Conservation (phyloP, 2,888 invertebrate species). For the Melieria picta region DNA sequence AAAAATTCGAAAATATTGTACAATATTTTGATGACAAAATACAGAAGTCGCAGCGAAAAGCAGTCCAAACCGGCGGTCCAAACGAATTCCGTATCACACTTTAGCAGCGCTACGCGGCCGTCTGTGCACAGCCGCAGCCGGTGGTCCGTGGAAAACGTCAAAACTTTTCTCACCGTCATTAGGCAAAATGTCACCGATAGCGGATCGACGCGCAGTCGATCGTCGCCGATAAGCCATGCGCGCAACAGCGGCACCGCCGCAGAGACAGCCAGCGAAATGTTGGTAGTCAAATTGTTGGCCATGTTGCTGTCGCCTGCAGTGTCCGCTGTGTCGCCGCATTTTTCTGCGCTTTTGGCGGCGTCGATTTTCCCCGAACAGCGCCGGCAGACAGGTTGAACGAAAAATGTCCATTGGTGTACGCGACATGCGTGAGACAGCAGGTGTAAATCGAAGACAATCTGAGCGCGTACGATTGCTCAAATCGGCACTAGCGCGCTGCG, state of each 20-base stretch:
- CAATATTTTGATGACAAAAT: too few species aligned
- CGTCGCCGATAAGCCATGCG: conserved; percentile 2
- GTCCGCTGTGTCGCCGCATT: neutral
- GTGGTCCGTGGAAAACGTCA: neutral
- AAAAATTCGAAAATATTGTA: too few species aligned
- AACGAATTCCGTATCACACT: too few species aligned
- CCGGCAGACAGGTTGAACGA: conserved; percentile 11
- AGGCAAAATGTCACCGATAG: conserved; percentile 34
- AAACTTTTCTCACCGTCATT: conserved; percentile 34
- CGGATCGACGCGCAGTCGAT: conserved; percentile 9
- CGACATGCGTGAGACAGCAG: conserved; percentile 21
- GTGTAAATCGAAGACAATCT: conserved; percentile 32
- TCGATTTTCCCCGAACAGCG: neutral
- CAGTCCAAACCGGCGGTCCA: too few species aligned
- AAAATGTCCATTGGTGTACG: conserved; percentile 3
- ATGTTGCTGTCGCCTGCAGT: conserved; percentile 19
- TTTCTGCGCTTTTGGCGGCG: neutral
- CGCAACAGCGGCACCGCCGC: neutral
- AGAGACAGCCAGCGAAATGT: conserved; percentile 25
- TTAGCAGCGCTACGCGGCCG: too few species aligned
- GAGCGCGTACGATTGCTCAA: conserved; percentile 28
- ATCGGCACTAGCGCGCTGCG: conserved; percentile 17
- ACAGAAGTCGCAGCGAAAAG: too few species aligned
- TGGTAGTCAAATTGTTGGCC: conserved; percentile 31
- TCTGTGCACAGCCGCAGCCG: neutral